Evolutionary conservation across 2,888 invertebrate genomes (phyloP), one percentile per base, ranked within the genome.

Genomic region (Aromia moschata): DNA sequence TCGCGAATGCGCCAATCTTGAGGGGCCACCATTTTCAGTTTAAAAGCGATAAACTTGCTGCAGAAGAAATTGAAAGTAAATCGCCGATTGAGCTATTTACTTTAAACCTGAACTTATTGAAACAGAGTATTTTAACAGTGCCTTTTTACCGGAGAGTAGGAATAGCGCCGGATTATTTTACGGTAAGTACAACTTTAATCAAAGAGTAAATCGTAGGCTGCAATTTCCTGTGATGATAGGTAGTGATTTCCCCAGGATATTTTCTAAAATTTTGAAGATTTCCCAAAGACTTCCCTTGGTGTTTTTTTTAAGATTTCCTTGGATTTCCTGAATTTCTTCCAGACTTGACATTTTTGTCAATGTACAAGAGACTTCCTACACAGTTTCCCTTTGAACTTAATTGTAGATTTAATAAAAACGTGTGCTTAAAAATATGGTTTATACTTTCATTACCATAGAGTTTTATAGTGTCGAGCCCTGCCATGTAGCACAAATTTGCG

Each of bases 1-100:
- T 65, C 7, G 57, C 65, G 1, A 60, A 47, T 18, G 54, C 58
- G 33, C 65, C 65, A 7, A 65, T 65, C 18, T 40, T 53, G 1
- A 52, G 36, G 10, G 65, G 65, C n/a, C 58, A 56, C 41, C 65
- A 62, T 51, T 65, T 65, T 31, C 62, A 62, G 31, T 65, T 65
- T 17, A 65, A 60, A 49, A 56, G 52, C 33, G 59, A 60, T 20
- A 62, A 60, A 53, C 12, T 51, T 40, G 37, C 45, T 9, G 37
- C 45, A 15, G 30, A 38, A 1, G 60, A 61, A 31, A 18, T 17
- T 14, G 47, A 47, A 30, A 14, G 15, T 3, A 57, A 56, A 43
- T 9, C 18, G 2, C 17, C 52, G 2, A 11, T 25, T 20, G 49
- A 40, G 9, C 30, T 52, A 16, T 52, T 52, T 41, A 41, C 40